phyloP scores from a whole-genome alignment of 2,888 invertebrate genomes.

The Orchesella flavescens region DNA sequence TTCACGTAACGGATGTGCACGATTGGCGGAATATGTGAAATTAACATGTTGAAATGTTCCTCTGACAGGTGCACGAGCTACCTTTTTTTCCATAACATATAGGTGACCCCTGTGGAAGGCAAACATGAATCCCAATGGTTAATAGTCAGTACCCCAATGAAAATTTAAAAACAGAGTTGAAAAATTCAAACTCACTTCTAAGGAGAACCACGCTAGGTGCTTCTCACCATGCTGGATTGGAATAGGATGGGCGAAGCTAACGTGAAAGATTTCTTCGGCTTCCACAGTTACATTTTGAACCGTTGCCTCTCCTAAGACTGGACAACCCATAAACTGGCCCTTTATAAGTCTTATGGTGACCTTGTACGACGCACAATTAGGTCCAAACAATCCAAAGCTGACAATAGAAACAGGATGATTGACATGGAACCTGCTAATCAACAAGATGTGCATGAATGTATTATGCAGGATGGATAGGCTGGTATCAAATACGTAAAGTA shows the following conservation, averaged over 20 bases:
- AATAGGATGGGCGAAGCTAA: conserved; percentile 61
- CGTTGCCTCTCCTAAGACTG: conserved; percentile 52
- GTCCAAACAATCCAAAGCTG: conserved; percentile 66
- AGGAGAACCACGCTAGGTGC: conserved; percentile 64
- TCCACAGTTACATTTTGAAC: conserved; percentile 45
- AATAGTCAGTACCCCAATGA: neutral
- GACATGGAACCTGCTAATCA: conserved; percentile 49
- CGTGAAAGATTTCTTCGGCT: conserved; percentile 62
- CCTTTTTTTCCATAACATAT: conserved; percentile 63
- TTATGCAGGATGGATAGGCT: too few species aligned
- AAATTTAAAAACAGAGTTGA: neutral
- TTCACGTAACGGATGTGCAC: conserved; percentile 67
- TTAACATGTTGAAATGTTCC: conserved; percentile 51
- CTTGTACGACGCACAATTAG: conserved; percentile 58
- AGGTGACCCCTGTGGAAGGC: conserved; percentile 58
- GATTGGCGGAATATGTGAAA: conserved; percentile 57
- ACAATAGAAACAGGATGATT: conserved; percentile 59
- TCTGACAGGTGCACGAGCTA: conserved; percentile 56
- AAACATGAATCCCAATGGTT: too few species aligned
- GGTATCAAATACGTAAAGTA: too few species aligned
- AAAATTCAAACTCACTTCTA: conserved; percentile 47
- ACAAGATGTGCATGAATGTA: neutral
- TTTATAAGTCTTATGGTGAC: conserved; percentile 57
- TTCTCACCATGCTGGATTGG: conserved; percentile 42
- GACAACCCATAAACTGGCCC: conserved; percentile 38